A percentile compares a stretch with the other conserved stretches of the same genome.
Conservation (phyloP, 1,140 invertebrate species). For the Globodera rostochiensis region DNA sequence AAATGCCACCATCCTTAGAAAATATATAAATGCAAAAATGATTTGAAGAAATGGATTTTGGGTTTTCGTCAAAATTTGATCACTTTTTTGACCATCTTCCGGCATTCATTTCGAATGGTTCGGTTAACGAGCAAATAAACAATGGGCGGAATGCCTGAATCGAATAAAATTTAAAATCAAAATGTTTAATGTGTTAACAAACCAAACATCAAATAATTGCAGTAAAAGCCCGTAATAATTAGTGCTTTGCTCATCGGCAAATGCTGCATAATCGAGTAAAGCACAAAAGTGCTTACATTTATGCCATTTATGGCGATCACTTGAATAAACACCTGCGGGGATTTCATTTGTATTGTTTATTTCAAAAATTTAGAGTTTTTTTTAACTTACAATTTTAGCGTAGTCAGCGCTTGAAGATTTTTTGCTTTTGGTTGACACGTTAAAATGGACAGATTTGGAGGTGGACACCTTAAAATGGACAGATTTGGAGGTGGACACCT, state of each 20-base stretch:
- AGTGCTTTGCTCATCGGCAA: slow-evolving; percentile 15
- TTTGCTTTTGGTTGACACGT: too few relatives aligned
- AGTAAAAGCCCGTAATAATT: slow-evolving; percentile 21
- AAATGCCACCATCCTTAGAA: too few relatives aligned
- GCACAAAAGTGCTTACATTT: slow-evolving; percentile 2
- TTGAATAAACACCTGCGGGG: slow-evolving; percentile 26
- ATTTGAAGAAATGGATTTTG: too few relatives aligned
- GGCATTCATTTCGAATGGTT: slow-evolving; percentile 21
- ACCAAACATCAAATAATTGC: slow-evolving; percentile 25
- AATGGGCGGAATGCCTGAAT: not conserved
- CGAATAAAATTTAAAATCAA: not conserved
- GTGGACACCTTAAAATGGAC: too few relatives aligned
- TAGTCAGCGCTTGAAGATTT: too few relatives aligned
- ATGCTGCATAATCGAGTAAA: slow-evolving; percentile 19
- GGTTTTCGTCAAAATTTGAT: too few relatives aligned
- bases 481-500: too few relatives aligned
- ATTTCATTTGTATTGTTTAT: too few relatives aligned
- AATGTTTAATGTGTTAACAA: not conserved
- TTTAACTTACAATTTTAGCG: too few relatives aligned
- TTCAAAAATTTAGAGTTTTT: too few relatives aligned
- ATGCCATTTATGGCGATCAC: slow-evolving; percentile 4
- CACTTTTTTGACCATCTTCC: slow-evolving; percentile 11
- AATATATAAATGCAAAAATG: too few relatives aligned
- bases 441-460: too few relatives aligned
- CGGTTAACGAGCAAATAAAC: slow-evolving; percentile 19